Percentiles rank a stretch among this genome's conserved stretches.
Conservation (phyloP, 2,797 vertebrate genomes). For the Diplodus sargus region DNA sequence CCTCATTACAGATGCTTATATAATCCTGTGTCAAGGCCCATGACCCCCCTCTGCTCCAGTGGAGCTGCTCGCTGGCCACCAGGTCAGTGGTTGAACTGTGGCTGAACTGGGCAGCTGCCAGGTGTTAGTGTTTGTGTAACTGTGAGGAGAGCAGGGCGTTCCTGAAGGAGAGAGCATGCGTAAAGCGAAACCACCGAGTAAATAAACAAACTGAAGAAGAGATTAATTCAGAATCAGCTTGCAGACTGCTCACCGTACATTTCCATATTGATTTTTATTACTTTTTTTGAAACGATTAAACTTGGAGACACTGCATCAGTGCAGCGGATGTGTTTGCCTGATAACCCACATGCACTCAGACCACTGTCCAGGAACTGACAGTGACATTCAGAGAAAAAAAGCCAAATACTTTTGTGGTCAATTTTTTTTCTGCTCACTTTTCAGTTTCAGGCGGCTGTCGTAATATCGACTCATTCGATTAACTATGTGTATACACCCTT, state of each 20-base stretch:
- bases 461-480: neutral
- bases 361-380: neutral
- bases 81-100: slow-evolving; percentile 20
- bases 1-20: slow-evolving; percentile 1
- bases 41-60: neutral
- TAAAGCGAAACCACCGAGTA: neutral
- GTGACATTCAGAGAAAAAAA: neutral
- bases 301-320: neutral
- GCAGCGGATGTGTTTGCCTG: slow-evolving; percentile 4
- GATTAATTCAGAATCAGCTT: neutral
- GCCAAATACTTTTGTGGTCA: neutral
- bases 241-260: neutral
- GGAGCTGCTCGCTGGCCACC: slow-evolving; percentile 5
- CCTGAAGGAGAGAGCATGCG: neutral
- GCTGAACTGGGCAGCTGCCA: slow-evolving; percentile 11
- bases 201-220: slow-evolving; percentile 5
- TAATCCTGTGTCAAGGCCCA: neutral
- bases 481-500: slow-evolving; percentile 13
- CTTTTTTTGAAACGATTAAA: neutral
- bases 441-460: neutral
- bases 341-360: slow-evolving; percentile 4
- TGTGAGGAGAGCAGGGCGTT: slow-evolving; percentile 5
- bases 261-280: neutral
- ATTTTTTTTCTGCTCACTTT: neutral
- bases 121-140: neutral